These are phyloP conservation scores for Caranx ignobilis DNA, from an alignment of 2,113 vertebrate species.

Conservation along the genomic window DNA sequence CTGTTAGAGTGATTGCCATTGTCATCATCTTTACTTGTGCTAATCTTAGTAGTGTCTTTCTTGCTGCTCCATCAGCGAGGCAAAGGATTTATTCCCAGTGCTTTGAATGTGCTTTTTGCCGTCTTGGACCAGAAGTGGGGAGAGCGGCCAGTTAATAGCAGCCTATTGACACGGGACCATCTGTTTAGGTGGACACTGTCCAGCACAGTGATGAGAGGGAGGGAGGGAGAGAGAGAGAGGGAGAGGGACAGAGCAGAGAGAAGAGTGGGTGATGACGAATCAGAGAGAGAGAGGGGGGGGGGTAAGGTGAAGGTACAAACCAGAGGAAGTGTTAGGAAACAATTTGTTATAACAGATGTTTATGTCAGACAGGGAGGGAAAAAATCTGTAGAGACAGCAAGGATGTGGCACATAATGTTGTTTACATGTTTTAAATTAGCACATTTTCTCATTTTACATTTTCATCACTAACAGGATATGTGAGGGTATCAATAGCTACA, in stretches of 20 bases:
- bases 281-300: conserved; percentile 21
- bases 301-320: conserved; percentile 65
- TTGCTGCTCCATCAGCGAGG: conserved; percentile 37
- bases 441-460: conserved; percentile 37
- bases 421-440: conserved; percentile 63
- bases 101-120: conserved; percentile 75
- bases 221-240: conserved; percentile 23
- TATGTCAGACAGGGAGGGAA: conserved; percentile 23
- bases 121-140: conserved; percentile 84
- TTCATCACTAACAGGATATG: conserved; percentile 24
- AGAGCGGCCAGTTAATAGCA: conserved; percentile 92
- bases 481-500: conserved; percentile 33
- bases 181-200: conserved; percentile 90
- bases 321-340: conserved; percentile 55
- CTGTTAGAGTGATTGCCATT: conserved; percentile 2
- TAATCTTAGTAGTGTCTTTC: conserved; percentile 42
- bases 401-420: conserved; percentile 19
- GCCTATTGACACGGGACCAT: conserved; percentile 92
- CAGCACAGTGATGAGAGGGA: conserved; percentile 69
- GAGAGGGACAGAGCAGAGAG: conserved; percentile 32
- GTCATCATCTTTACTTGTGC: conserved; percentile 28
- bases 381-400: conserved; percentile 31
- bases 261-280: conserved; percentile 42
- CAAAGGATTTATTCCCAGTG: conserved; percentile 57
- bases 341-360: conserved; percentile 49